Percentiles rank a stretch among this genome's conserved stretches.
phyloP scores from a whole-genome alignment of 2,113 vertebrate species.

The Halichoeres trimaculatus region DNA sequence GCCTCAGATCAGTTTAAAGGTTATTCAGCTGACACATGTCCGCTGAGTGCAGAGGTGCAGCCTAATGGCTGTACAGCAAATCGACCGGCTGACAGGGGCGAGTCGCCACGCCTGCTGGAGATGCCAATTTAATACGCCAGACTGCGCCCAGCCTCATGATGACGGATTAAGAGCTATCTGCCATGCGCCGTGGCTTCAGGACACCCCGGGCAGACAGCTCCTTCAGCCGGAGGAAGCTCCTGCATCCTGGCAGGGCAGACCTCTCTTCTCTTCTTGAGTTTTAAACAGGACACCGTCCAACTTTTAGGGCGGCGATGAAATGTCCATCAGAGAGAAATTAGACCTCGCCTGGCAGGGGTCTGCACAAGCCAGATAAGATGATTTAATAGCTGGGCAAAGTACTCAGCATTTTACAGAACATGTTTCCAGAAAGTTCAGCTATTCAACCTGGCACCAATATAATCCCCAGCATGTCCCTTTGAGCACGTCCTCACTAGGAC shows the following conservation, averaged over 20 bases:
- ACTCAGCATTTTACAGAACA: conserved; percentile 29
- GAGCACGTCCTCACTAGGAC: conserved; percentile 36
- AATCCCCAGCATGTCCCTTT: conserved; percentile 48
- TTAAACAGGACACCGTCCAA: conserved; percentile 12
- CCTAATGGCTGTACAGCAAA: conserved; percentile 75
- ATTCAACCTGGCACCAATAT: conserved; percentile 29
- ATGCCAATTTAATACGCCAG: conserved; percentile 66
- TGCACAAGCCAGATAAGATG: conserved; percentile 59
- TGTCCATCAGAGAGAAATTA: conserved; percentile 40
- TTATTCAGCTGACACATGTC: conserved; percentile 76
- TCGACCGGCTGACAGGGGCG: conserved; percentile 65
- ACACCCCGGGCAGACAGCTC: background rate
- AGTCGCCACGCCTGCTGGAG: conserved; percentile 65
- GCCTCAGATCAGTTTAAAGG: conserved; percentile 77
- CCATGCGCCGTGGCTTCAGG: conserved; percentile 12
- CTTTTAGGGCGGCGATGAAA: conserved; percentile 31
- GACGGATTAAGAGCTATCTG: conserved; percentile 67
- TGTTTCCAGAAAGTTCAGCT: conserved; percentile 44
- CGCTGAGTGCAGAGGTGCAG: conserved; percentile 51
- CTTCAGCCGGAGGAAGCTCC: background rate
- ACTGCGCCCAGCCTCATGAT: conserved; percentile 38
- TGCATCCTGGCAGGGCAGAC: background rate
- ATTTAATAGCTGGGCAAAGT: conserved; percentile 43
- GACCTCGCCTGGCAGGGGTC: conserved; percentile 24
- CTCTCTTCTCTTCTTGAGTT: background rate